These are phyloP conservation scores for Drosophila saltans DNA, from an alignment of 1,140 invertebrate genomes.

Conservation along the genomic window DNA sequence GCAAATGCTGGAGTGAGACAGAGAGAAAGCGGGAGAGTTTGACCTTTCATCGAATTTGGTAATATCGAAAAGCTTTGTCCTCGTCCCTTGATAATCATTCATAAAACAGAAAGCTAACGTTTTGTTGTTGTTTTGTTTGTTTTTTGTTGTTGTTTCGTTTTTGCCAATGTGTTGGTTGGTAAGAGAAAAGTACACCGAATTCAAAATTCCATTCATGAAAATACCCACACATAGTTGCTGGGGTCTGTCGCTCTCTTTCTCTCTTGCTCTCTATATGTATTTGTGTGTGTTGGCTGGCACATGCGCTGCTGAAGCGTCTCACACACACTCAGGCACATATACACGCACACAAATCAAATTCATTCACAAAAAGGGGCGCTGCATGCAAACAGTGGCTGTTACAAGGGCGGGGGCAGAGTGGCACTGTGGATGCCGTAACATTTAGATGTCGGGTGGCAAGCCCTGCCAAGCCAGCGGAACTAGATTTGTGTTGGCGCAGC, in stretches of 20 bases:
- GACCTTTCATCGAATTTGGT: constrained; percentile 50
- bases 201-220: constrained; percentile 82
- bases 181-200: constrained; percentile 79
- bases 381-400: constrained; percentile 53
- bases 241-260: background rate
- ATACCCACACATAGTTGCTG: constrained; percentile 77
- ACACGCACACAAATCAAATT: constrained; percentile 50
- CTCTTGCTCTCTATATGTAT: background rate
- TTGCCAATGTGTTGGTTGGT: constrained; percentile 45
- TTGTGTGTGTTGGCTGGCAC: constrained; percentile 48
- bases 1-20: constrained; percentile 20
- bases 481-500: constrained; percentile 61
- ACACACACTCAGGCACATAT: constrained; percentile 36
- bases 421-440: constrained; percentile 64
- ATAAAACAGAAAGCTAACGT: constrained; percentile 59
- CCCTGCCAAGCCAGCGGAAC: constrained; percentile 65
- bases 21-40: constrained; percentile 32
- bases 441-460: constrained; percentile 54
- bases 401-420: constrained; percentile 34
- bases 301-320: constrained; percentile 68
- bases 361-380: constrained; percentile 77
- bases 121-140: background rate
- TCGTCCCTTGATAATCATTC: constrained; percentile 67
- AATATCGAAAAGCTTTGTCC: constrained; percentile 8
- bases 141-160: constrained; percentile 9